Evolutionary conservation across 1,140 invertebrate genomes (phyloP).

Genomic region (Monomorium pharaonis): DNA sequence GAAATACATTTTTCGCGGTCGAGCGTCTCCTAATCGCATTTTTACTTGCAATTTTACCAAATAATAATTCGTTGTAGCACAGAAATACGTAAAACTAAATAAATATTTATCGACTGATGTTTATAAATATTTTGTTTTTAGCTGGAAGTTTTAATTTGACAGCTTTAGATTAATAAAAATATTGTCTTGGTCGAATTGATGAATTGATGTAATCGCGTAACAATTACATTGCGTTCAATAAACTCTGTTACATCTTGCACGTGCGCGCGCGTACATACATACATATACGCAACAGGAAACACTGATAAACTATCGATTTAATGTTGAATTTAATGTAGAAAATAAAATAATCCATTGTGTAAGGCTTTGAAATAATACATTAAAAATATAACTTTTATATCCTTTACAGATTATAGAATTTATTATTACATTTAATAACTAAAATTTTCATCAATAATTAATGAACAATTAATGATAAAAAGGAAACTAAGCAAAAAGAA

Average conservation of each 20-base stretch:
- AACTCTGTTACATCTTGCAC: background rate
- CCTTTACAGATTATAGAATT: background rate
- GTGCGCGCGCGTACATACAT: no score
- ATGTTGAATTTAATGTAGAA: background rate
- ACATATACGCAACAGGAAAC: background rate
- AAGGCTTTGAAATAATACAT: constrained; percentile 3
- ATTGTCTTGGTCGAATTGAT: background rate
- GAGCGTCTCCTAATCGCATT: background rate
- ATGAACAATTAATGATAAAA: background rate
- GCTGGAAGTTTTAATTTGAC: background rate
- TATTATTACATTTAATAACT: constrained; percentile 3
- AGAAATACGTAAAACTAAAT: background rate
- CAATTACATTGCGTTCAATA: background rate
- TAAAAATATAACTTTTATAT: background rate
- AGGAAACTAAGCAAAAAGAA: background rate
- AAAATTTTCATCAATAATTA: background rate
- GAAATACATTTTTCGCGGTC: background rate
- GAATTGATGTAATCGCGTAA: constrained; percentile 16
- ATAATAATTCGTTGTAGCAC: background rate
- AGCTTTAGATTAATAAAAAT: constrained; percentile 18
- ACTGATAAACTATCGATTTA: constrained; percentile 23
- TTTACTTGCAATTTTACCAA: background rate
- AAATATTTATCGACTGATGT: constrained; percentile 2
- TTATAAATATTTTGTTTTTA: constrained; percentile 16
- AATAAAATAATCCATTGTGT: background rate